Base-by-base conservation (phyloP, 2,113 vertebrate genomes). In the Crocuta crocuta region DNA sequence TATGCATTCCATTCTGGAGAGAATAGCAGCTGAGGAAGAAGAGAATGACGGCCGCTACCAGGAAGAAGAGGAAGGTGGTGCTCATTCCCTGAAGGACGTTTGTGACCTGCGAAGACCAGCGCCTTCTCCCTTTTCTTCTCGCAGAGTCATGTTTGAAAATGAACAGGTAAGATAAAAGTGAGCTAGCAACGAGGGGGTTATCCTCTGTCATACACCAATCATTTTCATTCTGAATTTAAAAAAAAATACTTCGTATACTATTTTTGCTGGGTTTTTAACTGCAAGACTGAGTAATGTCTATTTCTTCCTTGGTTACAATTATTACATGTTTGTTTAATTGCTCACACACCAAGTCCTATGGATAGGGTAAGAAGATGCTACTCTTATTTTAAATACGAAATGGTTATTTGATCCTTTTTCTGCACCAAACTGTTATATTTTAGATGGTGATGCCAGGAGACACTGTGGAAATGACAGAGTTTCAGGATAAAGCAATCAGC, bases 381-480 rank as follows among this genome's bases (percentile, higher is more conserved):
- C 76, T 63, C 17, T 61, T 94, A 0, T 82, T 89, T 90, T 83
- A 88, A 95, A 53, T 21, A 10, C 35, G 85, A 76, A 84, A 70
- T 70, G 68, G n/a, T 91, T 94, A 68, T 93, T 66, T 79, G 79
- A 92, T 87, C n/a, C 9, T 68, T 87, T 92, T 33, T 89, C 58
- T 39, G 1, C 43, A 17, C 70, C 58, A 17, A 89, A 94, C 35
- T 78, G 11, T 98, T 97, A 31, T 53, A 89, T 98, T 98, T 80
- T 98, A 99, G 99, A 99, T 99, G 99, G 99, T 99, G 94, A 99
- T 99, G 98, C 99, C 99, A 16, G 99, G 99, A 92, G 99, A 99
- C 97, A 98, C 99, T 58, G 95, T 98, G 65, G 99, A 99, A 98
- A 99, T 99, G 99, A 99, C 99, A 0, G 99, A 99, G 88, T 99